Evolutionary conservation across 2,113 vertebrate species (phyloP).

Genomic region (Alouatta palliata): DNA sequence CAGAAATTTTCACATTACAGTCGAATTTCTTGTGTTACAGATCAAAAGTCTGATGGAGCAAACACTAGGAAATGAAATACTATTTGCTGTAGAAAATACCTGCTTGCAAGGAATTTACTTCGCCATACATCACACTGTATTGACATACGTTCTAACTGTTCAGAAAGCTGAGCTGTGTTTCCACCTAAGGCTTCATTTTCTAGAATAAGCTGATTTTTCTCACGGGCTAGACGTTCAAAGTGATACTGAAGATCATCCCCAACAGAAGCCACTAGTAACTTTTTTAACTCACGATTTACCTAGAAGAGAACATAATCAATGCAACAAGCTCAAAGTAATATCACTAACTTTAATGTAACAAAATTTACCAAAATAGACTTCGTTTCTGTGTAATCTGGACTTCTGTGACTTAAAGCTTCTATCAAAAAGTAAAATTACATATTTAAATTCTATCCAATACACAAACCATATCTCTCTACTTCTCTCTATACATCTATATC

Average conservation of each 20-base stretch:
- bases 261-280: slow-evolving; percentile 95
- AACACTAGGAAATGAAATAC: background rate
- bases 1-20: background rate
- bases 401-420: background rate
- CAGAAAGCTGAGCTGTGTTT: slow-evolving; percentile 89
- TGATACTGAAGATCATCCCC: slow-evolving; percentile 98
- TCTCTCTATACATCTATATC: background rate
- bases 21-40: background rate
- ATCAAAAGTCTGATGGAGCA: background rate
- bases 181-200: slow-evolving; percentile 93
- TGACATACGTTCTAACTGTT: slow-evolving; percentile 96
- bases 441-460: background rate
- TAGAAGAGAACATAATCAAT: slow-evolving; percentile 71
- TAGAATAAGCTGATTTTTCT: slow-evolving; percentile 96
- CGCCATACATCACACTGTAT: slow-evolving; percentile 99
- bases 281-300: slow-evolving; percentile 98
- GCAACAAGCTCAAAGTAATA: background rate
- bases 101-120: slow-evolving; percentile 98
- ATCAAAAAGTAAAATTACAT: background rate
- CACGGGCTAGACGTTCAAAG: slow-evolving; percentile 94
- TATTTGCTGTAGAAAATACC: slow-evolving; percentile 82
- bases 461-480: background rate
- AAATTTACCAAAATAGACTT: background rate
- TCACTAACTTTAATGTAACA: background rate
- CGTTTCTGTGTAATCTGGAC: background rate